These are phyloP conservation scores for Origma solitaria DNA, from an alignment of 2,113 vertebrate species.

Conservation along the genomic window DNA sequence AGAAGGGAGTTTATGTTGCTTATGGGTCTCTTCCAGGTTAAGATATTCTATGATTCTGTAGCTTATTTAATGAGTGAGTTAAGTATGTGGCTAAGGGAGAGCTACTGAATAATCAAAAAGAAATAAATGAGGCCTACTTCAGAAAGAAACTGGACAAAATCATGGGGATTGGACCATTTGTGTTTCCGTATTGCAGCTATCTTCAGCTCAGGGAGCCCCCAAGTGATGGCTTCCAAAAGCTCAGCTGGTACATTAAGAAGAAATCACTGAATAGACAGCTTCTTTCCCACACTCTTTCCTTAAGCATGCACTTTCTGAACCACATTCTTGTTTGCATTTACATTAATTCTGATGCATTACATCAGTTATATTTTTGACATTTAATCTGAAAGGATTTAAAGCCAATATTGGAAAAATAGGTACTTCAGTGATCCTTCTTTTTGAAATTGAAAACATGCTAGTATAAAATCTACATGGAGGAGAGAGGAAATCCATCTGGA, in stretches of 20 bases:
- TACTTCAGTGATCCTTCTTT: not conserved
- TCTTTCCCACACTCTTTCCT: not conserved
- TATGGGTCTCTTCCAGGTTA: not conserved
- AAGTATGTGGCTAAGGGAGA: not conserved
- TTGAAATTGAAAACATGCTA: not conserved
- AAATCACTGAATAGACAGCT: not conserved
- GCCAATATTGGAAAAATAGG: not conserved
- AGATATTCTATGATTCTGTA: not conserved
- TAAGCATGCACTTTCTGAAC: not conserved
- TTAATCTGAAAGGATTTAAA: not conserved
- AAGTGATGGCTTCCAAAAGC: not conserved
- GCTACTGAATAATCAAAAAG: not conserved
- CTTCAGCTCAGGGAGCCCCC: not conserved
- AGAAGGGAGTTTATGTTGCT: not conserved
- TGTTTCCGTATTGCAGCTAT: not conserved
- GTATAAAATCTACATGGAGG: not conserved
- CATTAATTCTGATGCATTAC: not conserved
- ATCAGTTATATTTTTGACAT: not conserved
- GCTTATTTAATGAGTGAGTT: not conserved
- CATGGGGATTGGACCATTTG: not conserved
- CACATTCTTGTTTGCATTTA: not conserved
- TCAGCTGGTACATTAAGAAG: not conserved
- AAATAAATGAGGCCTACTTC: not conserved
- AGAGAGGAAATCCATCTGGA: not conserved
- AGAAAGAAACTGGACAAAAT: not conserved